Percentiles rank a stretch among this genome's conserved stretches.
Evolutionary conservation across 2,113 vertebrate species (phyloP).

Genomic region (Varanus salvator): DNA sequence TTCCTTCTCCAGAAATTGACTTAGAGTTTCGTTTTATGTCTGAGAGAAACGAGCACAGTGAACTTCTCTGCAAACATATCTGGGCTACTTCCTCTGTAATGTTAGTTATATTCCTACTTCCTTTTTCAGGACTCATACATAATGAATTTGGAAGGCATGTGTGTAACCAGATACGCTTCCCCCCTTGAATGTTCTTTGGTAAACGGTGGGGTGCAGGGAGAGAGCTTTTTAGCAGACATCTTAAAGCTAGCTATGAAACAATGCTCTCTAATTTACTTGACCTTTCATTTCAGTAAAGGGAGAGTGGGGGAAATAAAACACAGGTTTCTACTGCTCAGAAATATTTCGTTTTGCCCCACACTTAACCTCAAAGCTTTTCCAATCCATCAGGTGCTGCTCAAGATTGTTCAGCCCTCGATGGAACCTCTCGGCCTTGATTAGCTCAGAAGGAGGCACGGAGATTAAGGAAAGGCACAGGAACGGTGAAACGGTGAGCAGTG

Average conservation of each 20-base stretch:
- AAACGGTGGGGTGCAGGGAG: neutral
- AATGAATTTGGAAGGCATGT: slow-evolving; percentile 49
- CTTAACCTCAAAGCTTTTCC: slow-evolving; percentile 59
- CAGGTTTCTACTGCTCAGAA: neutral
- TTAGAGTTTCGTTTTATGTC: neutral
- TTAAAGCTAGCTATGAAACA: slow-evolving; percentile 51
- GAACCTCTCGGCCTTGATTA: neutral
- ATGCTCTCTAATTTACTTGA: slow-evolving; percentile 53
- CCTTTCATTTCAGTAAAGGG: slow-evolving; percentile 47
- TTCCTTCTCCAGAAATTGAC: neutral
- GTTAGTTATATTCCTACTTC: neutral
- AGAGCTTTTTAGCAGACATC: slow-evolving; percentile 24
- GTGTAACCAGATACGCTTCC: slow-evolving; percentile 54
- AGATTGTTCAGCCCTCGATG: slow-evolving; percentile 33
- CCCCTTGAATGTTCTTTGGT: slow-evolving; percentile 8
- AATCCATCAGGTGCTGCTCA: slow-evolving; percentile 33
- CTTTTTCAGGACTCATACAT: slow-evolving; percentile 38
- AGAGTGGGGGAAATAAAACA: neutral
- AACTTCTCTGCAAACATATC: slow-evolving; percentile 35
- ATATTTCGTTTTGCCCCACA: slow-evolving; percentile 13
- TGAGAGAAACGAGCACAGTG: neutral
- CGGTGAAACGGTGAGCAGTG: neutral
- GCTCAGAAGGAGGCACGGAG: neutral
- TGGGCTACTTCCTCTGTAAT: slow-evolving; percentile 24
- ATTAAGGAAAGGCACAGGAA: slow-evolving; percentile 20